Evolutionary conservation across 2,113 vertebrate genomes (phyloP).

Genomic region (Oncorhynchus kisutch): DNA sequence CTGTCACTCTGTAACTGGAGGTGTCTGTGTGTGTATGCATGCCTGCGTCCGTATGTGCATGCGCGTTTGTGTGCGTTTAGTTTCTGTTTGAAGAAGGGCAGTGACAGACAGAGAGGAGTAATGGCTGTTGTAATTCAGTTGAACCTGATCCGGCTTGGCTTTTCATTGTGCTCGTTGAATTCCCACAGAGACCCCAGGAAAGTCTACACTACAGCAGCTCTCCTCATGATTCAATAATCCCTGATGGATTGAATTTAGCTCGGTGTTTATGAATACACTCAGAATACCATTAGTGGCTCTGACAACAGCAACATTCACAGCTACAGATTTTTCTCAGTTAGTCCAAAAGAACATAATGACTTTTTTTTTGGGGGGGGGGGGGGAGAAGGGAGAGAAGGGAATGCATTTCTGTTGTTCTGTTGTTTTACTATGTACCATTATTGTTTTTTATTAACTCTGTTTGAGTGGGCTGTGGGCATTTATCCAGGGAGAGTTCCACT

Average conservation of each 20-base stretch:
- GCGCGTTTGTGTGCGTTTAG: neutral
- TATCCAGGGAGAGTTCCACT: slow-evolving; percentile 6
- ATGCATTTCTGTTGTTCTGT: neutral
- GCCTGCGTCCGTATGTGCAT: neutral
- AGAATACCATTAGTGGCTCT: slow-evolving; percentile 3
- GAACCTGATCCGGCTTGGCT: neutral
- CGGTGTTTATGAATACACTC: slow-evolving; percentile 1
- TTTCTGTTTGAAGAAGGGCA: too few relatives aligned
- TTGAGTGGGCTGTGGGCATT: neutral
- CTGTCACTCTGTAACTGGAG: neutral
- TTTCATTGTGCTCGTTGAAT: neutral
- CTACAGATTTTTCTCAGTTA: neutral
- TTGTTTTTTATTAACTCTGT: neutral
- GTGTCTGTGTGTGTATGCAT: neutral
- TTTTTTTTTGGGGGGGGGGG: neutral
- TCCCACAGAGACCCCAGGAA: neutral
- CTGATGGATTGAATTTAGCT: slow-evolving; percentile 13
- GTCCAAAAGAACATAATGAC: neutral
- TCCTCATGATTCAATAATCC: neutral
- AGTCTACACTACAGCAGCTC: too few relatives aligned
- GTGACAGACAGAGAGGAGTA: neutral
- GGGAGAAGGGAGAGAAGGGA: neutral
- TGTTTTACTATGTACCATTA: neutral
- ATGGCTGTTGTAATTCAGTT: neutral
- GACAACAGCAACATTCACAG: neutral